phyloP scores from a whole-genome alignment of 2,888 invertebrate species.

The Chironomus tentans region DNA sequence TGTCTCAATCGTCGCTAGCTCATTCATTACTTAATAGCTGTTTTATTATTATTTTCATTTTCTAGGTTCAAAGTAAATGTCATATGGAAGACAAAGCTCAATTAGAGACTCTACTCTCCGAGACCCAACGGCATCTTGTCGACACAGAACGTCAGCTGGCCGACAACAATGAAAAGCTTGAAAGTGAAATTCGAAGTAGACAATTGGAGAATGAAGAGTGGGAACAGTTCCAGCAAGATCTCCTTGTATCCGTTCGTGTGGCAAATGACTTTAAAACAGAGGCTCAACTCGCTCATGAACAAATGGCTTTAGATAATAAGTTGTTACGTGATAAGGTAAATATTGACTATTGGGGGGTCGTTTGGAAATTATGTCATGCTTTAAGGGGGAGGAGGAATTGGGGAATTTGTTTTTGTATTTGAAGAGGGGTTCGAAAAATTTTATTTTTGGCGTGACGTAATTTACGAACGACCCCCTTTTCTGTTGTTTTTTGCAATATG shows the following conservation, averaged over 20 bases:
- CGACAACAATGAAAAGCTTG: slow-evolving; percentile 55
- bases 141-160: slow-evolving; percentile 59
- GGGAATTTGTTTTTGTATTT: too few relatives aligned
- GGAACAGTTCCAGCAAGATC: slow-evolving; percentile 89
- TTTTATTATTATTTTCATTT: neutral
- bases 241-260: slow-evolving; percentile 85
- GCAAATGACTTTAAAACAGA: slow-evolving; percentile 97
- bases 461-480: too few relatives aligned
- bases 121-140: slow-evolving; percentile 68
- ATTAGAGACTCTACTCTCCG: slow-evolving; percentile 44
- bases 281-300: slow-evolving; percentile 80
- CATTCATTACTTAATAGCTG: neutral
- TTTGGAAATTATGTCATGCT: too few relatives aligned
- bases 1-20: neutral
- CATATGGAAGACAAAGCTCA: slow-evolving; percentile 41
- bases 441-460: too few relatives aligned
- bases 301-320: slow-evolving; percentile 76
- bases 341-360: too few relatives aligned
- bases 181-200: slow-evolving; percentile 54
- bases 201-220: slow-evolving; percentile 72
- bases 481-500: too few relatives aligned
- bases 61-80: slow-evolving; percentile 39
- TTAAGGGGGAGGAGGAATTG: too few relatives aligned
- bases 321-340: slow-evolving; percentile 56
- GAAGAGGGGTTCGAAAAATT: too few relatives aligned